Conservation (phyloP, 2,797 vertebrate species). For the Acropternis orthonyx region DNA sequence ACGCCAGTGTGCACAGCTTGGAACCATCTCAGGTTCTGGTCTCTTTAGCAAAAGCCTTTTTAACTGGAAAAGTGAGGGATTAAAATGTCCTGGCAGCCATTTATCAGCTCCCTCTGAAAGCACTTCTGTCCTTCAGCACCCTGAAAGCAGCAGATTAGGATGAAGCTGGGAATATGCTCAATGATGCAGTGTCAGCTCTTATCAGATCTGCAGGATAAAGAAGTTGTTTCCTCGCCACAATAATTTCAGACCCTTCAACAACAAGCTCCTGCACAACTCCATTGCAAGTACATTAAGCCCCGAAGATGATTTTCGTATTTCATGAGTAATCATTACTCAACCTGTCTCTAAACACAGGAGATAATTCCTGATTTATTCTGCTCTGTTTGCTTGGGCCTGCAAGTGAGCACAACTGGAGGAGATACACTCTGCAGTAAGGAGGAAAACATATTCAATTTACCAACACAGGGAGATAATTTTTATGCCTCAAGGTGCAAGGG, state of each 20-base stretch:
- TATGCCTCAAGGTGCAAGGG: not conserved
- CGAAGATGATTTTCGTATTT: constrained; percentile 7
- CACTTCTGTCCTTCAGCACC: not conserved
- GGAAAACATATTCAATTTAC: not conserved
- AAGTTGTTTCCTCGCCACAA: not conserved
- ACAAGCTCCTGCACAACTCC: not conserved
- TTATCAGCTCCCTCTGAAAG: not conserved
- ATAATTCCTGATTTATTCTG: constrained; percentile 32
- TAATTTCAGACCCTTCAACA: not conserved
- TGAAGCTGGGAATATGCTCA: not conserved
- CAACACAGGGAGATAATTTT: not conserved
- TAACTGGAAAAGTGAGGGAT: not conserved
- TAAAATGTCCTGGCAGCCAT: not conserved
- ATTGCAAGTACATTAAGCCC: not conserved
- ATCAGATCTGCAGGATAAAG: not conserved
- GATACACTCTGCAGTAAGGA: not conserved
- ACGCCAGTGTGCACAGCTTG: not conserved
- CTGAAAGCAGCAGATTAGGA: not conserved
- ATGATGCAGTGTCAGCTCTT: not conserved
- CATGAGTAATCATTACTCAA: constrained; percentile 32
- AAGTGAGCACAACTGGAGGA: not conserved
- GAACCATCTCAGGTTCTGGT: not conserved
- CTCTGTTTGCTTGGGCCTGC: constrained; percentile 34
- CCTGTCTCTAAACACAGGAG: not conserved
- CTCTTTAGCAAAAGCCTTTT: not conserved